Evolutionary conservation across 2,797 vertebrate genomes (phyloP).

Genomic region (Pseudomugil gertrudae): DNA sequence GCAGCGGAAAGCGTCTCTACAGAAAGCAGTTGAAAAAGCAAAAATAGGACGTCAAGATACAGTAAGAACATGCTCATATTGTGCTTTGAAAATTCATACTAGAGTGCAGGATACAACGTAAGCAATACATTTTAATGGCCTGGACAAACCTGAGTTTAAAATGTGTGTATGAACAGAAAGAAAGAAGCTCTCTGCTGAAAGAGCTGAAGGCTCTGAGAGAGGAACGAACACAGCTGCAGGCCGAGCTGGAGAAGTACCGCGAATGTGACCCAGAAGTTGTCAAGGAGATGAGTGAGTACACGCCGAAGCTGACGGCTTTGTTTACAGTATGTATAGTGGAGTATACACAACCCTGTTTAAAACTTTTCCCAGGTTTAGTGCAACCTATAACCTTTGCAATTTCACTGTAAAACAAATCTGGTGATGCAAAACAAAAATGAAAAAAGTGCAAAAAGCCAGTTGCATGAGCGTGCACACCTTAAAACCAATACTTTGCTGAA

Average conservation of each 20-base stretch:
- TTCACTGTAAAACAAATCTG: no score
- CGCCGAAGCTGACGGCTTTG: neutral
- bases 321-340: no score
- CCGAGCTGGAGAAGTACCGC: constrained; percentile 90
- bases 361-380: no score
- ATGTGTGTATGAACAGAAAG: constrained; percentile 77
- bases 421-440: no score
- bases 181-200: constrained; percentile 82
- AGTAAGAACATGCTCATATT: constrained; percentile 75
- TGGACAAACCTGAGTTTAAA: neutral
- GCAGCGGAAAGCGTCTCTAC: constrained; percentile 81
- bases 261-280: constrained; percentile 95
- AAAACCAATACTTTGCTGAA: no score
- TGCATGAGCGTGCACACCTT: no score
- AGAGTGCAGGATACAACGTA: neutral
- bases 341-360: no score
- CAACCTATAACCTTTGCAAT: no score
- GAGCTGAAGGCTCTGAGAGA: constrained; percentile 85
- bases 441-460: no score
- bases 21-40: constrained; percentile 86
- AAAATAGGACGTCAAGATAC: constrained; percentile 91
- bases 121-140: neutral
- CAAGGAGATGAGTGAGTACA: constrained; percentile 92
- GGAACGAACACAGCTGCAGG: constrained; percentile 81
- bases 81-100: neutral